Base-by-base conservation (phyloP, 2,888 invertebrate genomes). In the Leptinotarsa tumamoca region DNA sequence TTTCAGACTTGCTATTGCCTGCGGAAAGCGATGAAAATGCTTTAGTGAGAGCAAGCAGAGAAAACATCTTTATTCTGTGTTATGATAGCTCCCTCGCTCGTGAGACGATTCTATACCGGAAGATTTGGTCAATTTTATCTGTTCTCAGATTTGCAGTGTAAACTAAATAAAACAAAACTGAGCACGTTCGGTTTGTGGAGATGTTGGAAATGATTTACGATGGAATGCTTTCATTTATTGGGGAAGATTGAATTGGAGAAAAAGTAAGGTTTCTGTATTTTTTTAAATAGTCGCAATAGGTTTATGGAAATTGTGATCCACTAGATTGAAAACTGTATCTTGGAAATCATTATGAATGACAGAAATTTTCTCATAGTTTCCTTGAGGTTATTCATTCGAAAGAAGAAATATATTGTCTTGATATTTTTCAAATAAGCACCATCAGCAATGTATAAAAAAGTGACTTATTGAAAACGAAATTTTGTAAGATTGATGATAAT, bases 121-220 rank as follows among this genome's bases (percentile, higher is more conserved):
- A 79, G 81, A 83, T 83, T 82, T 81, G 82, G 82, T 82, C 82
- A 83, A 81, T 82, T 82, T 80, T 80, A 81, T 83, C 77, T 76
- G 72, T 78, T 78, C 77, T 73, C 78, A 80, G 79, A 80, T 80
- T 80, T 78, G 79, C 80, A 76, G 79, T 76, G 78, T 78, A 77
- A 79, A 79, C 79, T 75, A 78, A 77, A 82, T 78, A 79, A 80
- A 78, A 76, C 71, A 76, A 78, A 78, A 80, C 63, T 50, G 69
- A 68, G 75, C 79, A 80, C 80, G 80, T 80, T 78, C 78, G 56
- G 74, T 79, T 78, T 81, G 75, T 73, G 68, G 51, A 71, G 58
- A 70, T 56, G 56, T 51, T 27, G 15, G 49, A 70, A 70, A 61
- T 70, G 58, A 70, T 70, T 56, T 27, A 33, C 69, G 66, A 69